Evolutionary conservation across 2,797 vertebrate species (phyloP).

Genomic region (Okamejei kenojei): DNA sequence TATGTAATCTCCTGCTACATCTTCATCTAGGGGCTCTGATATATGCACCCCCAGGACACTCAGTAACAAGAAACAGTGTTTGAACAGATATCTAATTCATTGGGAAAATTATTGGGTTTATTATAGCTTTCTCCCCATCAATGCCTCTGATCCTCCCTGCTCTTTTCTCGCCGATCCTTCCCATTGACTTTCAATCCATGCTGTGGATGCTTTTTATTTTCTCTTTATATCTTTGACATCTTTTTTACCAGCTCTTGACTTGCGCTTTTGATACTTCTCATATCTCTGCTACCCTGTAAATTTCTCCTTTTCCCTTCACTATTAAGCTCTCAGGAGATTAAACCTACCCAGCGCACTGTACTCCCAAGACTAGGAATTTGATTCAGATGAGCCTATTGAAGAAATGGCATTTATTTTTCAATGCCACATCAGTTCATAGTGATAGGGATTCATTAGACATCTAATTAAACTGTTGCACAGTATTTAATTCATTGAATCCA

Average conservation of each 20-base stretch:
- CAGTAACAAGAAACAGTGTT: constrained; percentile 8
- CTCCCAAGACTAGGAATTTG: neutral
- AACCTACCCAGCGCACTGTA: neutral
- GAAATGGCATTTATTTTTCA: neutral
- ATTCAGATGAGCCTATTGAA: neutral
- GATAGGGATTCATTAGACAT: neutral
- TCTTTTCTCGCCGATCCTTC: neutral
- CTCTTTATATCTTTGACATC: neutral
- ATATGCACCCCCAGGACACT: constrained; percentile 17
- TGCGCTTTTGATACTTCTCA: neutral
- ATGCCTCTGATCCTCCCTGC: neutral
- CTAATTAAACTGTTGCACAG: neutral
- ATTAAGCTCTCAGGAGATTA: neutral
- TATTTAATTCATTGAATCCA: neutral
- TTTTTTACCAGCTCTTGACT: neutral
- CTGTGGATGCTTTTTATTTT: neutral
- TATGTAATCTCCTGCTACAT: neutral
- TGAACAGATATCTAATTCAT: constrained; percentile 13
- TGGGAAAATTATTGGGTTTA: constrained; percentile 25
- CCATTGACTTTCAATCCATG: neutral
- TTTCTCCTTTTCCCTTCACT: neutral
- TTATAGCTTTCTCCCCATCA: constrained; percentile 4
- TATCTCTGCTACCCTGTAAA: neutral
- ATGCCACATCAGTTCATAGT: neutral
- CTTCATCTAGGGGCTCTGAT: constrained; percentile 12